phyloP scores from a whole-genome alignment of 2,888 invertebrate species.

The Atrina japonica region DNA sequence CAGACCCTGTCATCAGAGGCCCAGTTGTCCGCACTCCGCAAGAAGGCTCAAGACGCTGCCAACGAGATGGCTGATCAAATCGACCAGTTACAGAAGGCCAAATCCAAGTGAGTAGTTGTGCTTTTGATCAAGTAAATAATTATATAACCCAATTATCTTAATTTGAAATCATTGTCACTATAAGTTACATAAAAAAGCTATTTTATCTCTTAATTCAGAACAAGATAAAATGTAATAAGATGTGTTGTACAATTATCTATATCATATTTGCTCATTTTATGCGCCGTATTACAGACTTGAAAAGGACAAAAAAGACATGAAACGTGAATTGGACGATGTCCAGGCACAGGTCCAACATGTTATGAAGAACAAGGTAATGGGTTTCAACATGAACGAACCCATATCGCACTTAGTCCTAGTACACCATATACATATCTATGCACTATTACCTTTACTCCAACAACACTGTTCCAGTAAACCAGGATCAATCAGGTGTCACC shows the following conservation, averaged over 20 bases:
- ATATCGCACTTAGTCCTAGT: too few species aligned
- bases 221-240: neutral
- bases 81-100: conserved; percentile 99
- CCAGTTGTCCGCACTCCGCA: conserved; percentile 96
- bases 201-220: neutral
- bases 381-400: too few species aligned
- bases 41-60: conserved; percentile 99
- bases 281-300: conserved; percentile 18
- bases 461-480: too few species aligned
- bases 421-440: too few species aligned
- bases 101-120: conserved; percentile 92
- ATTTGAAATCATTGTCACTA: too few species aligned
- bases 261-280: too few species aligned
- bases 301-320: conserved; percentile 91
- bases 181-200: neutral
- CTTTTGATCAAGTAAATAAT: too few species aligned
- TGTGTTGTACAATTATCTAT: too few species aligned
- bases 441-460: too few species aligned
- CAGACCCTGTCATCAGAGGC: conserved; percentile 99
- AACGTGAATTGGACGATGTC: conserved; percentile 98
- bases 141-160: neutral
- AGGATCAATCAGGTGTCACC: conserved; percentile 5
- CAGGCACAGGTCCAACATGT: conserved; percentile 98
- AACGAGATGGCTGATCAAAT: conserved; percentile 99
- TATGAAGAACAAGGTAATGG: conserved; percentile 91